Conservation (phyloP, 2,113 vertebrate genomes). For the Anarrhichthys ocellatus region DNA sequence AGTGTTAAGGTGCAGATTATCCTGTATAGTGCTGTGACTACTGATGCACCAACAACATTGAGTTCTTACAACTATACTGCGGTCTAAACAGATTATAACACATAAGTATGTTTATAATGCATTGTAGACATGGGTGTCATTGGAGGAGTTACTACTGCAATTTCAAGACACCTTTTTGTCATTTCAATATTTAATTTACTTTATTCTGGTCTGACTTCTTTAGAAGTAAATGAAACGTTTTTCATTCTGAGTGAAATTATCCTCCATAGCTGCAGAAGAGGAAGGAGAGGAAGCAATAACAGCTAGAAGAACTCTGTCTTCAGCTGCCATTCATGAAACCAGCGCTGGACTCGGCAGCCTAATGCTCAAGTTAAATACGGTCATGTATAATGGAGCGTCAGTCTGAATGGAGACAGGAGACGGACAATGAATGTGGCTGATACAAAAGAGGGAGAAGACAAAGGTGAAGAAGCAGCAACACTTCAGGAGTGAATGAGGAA, state of each 20-base stretch:
- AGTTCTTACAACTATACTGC: too few relatives aligned
- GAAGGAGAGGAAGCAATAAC: neutral
- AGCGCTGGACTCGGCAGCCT: conserved; percentile 7
- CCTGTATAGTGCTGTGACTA: neutral
- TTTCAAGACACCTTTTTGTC: too few relatives aligned
- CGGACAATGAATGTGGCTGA: conserved; percentile 21
- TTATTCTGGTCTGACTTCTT: too few relatives aligned
- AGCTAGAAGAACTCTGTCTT: neutral
- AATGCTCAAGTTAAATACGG: conserved; percentile 23
- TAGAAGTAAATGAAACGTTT: too few relatives aligned
- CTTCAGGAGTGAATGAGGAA: conserved; percentile 15
- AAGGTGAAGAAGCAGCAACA: neutral
- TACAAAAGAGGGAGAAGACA: neutral
- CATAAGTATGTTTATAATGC: too few relatives aligned
- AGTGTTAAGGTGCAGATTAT: neutral
- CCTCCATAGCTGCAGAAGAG: neutral
- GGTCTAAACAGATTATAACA: too few relatives aligned
- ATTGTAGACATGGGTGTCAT: too few relatives aligned
- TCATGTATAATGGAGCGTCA: conserved; percentile 30
- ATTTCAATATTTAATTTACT: too few relatives aligned
- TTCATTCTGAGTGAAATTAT: too few relatives aligned
- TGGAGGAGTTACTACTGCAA: too few relatives aligned
- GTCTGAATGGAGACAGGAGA: conserved; percentile 20
- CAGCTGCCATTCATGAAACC: neutral
- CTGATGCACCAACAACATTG: too few relatives aligned